Percentiles rank a stretch among this genome's conserved stretches.
phyloP scores from a whole-genome alignment of 92 coral and sea anemone genomes.

The Palythoa heliodiscus region DNA sequence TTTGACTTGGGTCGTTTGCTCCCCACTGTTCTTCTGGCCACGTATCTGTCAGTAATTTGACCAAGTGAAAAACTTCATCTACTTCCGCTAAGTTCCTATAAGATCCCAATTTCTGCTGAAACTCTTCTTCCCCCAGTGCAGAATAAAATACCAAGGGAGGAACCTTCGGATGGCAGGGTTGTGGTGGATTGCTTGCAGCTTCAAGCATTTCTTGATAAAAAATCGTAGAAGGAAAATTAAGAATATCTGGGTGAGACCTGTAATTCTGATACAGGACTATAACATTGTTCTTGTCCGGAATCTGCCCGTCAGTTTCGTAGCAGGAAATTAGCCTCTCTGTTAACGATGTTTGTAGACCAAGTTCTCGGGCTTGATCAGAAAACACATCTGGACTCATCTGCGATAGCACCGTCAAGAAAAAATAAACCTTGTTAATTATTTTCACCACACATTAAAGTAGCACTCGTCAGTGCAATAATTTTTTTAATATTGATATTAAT shows the following conservation, averaged over 20 bases:
- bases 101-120: conserved; percentile 65
- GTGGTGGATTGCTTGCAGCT: conserved; percentile 62
- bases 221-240: conserved; percentile 75
- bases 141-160: conserved; percentile 79
- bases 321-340: conserved; percentile 79
- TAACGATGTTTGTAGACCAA: conserved; percentile 75
- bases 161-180: conserved; percentile 66
- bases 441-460: too few relatives aligned
- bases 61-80: conserved; percentile 62
- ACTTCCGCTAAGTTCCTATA: conserved; percentile 82
- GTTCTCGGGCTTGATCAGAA: conserved; percentile 56
- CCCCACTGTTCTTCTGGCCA: conserved; percentile 86
- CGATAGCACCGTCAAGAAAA: neutral
- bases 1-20: conserved; percentile 51
- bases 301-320: conserved; percentile 42
- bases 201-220: conserved; percentile 69
- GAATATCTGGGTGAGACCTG: conserved; percentile 78
- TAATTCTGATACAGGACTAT: conserved; percentile 83
- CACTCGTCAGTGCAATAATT: too few relatives aligned
- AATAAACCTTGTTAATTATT: neutral
- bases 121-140: conserved; percentile 70
- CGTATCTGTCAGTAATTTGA: conserved; percentile 53
- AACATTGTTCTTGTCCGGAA: conserved; percentile 15
- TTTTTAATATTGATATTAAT: too few relatives aligned
- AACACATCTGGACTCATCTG: conserved; percentile 85